Evolutionary conservation across 2,113 vertebrate species (phyloP), one percentile per base, ranked within the genome.

Genomic region (Actenoides hombroni): DNA sequence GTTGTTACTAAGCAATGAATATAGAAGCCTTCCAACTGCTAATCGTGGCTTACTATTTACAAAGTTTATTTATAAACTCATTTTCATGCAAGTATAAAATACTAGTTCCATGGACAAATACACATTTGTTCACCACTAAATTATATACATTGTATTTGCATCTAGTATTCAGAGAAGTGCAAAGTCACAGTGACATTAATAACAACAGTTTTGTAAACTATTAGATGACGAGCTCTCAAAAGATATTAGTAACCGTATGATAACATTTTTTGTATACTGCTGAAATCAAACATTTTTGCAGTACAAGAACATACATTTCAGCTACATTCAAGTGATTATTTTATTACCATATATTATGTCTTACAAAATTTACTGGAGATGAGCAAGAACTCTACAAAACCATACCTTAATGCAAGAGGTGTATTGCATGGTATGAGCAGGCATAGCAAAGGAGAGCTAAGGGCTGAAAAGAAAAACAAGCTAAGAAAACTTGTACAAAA

Each of bases 311-410:
- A 95, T 95, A 96, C 94, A 88, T 95, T 94, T 97, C 93, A 86
- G 61, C 94, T 94, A 96, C 97, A 97, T 86, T 97, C 96, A 97
- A 94, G 96, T 97, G 95, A 98, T 97, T 97, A 97, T 93, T 98
- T 98, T 98, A 98, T 98, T 98, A 97, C 93, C 94, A 97, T 94
- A 98, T 97, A 98, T 97, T 97, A 97, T 68, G 92, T 78, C 96
- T 98, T 97, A 98, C 96, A 98, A 96, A 97, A 92, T 97, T 97
- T 79, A 95, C 83, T 96, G 90, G 96, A 97, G 95, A 96, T 95
- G 94, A 97, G 96, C 94, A 93, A 95, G 93, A 95, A 86, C 73
- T 40, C 92, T 98, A 97, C 95, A 95, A 96, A 97, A 96, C 91
- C 94, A 98, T 96, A 97, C 74, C 90, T 97, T 97, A 97, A 97